These are phyloP conservation scores for Gambusia holbrooki DNA, from an alignment of 2,113 vertebrate species.

Conservation along the genomic window DNA sequence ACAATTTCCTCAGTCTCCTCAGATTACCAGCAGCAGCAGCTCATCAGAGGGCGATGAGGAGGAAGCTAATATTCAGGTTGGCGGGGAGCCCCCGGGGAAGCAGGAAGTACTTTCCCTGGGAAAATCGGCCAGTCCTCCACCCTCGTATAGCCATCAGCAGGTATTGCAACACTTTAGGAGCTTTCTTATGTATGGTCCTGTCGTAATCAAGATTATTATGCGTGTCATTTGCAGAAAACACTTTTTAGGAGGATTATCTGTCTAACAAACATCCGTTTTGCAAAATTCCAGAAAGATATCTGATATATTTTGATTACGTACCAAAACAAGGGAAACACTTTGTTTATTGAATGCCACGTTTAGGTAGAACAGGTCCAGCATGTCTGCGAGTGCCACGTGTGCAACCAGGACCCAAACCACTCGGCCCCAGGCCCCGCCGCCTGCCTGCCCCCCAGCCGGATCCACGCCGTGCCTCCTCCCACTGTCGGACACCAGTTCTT, in stretches of 20 bases:
- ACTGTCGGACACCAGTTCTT: constrained; percentile 88
- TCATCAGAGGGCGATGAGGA: constrained; percentile 96
- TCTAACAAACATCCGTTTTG: not conserved
- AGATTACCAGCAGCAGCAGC: constrained; percentile 91
- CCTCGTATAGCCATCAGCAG: constrained; percentile 75
- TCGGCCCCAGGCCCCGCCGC: constrained; percentile 82
- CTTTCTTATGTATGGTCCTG: not conserved
- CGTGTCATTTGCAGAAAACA: not conserved
- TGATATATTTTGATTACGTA: not conserved
- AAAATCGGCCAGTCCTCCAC: constrained; percentile 80
- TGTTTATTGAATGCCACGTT: constrained; percentile 25
- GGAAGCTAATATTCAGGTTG: constrained; percentile 85
- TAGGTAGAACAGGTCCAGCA: constrained; percentile 87
- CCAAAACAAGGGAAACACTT: not conserved
- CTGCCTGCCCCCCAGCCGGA: constrained; percentile 83
- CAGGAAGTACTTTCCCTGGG: constrained; percentile 79
- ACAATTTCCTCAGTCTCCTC: constrained; percentile 81
- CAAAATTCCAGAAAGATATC: no score
- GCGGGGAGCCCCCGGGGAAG: constrained; percentile 81
- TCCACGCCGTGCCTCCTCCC: constrained; percentile 79
- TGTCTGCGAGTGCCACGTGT: constrained; percentile 95
- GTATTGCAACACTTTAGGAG: constrained; percentile 27
- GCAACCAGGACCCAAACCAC: constrained; percentile 90
- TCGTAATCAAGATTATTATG: not conserved
- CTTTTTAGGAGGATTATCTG: not conserved